Conservation (phyloP, 1,140 invertebrate genomes). For the Drosophila rufa region DNA sequence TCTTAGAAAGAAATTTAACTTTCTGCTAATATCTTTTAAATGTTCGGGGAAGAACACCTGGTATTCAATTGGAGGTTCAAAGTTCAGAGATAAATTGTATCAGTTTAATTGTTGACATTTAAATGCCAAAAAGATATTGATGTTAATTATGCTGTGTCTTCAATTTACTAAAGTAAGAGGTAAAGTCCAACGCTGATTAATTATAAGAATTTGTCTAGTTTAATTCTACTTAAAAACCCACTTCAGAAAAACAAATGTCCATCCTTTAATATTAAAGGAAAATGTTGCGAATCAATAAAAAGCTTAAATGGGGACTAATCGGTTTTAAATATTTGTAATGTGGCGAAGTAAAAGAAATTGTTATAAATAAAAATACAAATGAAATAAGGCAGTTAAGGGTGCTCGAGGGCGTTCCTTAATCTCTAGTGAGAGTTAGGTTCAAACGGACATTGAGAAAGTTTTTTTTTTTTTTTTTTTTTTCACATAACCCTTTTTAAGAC, state of each 20-base stretch:
- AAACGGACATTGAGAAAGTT: too few relatives aligned
- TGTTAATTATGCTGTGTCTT: neutral
- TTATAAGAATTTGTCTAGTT: neutral
- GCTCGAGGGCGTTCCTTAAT: neutral
- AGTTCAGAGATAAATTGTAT: neutral
- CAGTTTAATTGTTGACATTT: neutral
- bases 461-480: neutral
- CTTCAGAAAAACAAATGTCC: neutral
- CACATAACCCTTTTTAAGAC: neutral
- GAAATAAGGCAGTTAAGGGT: neutral
- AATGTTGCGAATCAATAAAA: neutral
- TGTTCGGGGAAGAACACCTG: neutral
- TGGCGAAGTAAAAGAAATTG: too few relatives aligned
- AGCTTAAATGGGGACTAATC: too few relatives aligned
- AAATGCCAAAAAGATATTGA: neutral
- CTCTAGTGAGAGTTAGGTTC: neutral
- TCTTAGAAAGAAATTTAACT: constrained; percentile 7
- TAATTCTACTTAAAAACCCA: neutral
- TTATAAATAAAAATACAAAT: neutral
- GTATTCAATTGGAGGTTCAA: neutral
- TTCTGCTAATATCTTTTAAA: neutral
- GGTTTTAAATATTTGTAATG: too few relatives aligned
- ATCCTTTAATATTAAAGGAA: neutral
- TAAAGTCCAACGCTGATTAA: neutral
- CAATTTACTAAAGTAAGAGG: neutral